A percentile compares a stretch with the other conserved stretches of the same genome.
Conservation (phyloP, 2,113 vertebrate species). For the Aix galericulata region DNA sequence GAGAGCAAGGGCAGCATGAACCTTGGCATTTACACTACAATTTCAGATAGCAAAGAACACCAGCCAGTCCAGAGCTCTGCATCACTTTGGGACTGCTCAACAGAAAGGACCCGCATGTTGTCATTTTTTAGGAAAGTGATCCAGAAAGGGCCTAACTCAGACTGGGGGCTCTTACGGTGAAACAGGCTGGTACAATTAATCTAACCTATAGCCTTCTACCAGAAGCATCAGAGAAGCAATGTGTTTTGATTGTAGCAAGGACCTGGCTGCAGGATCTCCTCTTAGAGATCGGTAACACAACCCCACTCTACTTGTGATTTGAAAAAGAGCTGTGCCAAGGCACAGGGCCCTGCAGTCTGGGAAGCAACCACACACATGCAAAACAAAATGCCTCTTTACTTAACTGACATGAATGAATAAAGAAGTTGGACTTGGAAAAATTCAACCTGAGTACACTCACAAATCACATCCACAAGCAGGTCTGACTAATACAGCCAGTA, state of each 20-base stretch:
- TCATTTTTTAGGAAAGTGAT: not conserved
- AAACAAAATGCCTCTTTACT: not conserved
- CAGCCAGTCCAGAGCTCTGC: not conserved
- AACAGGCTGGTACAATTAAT: too few species aligned
- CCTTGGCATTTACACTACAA: fast-evolving
- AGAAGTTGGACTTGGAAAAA: constrained; percentile 9
- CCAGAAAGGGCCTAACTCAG: not conserved
- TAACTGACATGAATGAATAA: not conserved
- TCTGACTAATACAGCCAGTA: not conserved
- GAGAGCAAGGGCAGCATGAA: fast-evolving
- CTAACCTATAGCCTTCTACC: not conserved
- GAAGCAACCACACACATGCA: not conserved
- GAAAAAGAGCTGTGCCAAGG: not conserved
- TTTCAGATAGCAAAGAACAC: fast-evolving
- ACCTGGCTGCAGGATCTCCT: not conserved
- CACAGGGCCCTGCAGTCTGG: not conserved
- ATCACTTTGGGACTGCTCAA: not conserved
- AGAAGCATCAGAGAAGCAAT: fast-evolving
- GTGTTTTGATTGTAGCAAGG: not conserved
- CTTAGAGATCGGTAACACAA: not conserved
- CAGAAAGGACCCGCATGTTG: not conserved
- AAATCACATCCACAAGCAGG: not conserved
- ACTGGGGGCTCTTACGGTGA: fast-evolving
- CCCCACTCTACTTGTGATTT: not conserved
- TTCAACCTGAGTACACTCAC: not conserved